A percentile compares a stretch with the other conserved stretches of the same genome.
phyloP scores from a whole-genome alignment of 2,888 invertebrate genomes.

The Agriotes lineatus region DNA sequence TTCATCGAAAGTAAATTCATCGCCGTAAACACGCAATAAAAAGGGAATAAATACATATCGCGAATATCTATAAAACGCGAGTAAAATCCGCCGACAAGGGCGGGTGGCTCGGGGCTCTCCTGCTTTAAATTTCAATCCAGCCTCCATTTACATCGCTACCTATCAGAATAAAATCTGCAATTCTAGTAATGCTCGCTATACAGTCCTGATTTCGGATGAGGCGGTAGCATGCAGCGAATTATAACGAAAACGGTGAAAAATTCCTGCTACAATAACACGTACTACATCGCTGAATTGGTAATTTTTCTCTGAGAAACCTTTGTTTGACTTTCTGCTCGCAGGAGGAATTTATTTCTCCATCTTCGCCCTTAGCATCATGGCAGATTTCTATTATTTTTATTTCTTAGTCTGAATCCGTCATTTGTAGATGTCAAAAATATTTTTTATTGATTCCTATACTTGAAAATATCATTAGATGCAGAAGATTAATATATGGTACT shows the following conservation, averaged over 20 bases:
- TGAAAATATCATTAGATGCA: too few relatives aligned
- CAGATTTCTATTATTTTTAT: too few relatives aligned
- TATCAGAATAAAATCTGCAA: constrained; percentile 4
- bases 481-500: too few relatives aligned
- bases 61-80: constrained; percentile 1
- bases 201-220: background rate
- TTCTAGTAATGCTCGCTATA: constrained; percentile 2
- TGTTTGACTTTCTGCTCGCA: background rate
- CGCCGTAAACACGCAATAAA: background rate
- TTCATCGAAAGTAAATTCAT: too few relatives aligned
- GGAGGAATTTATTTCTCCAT: too few relatives aligned
- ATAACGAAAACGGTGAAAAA: background rate
- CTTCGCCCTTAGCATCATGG: too few relatives aligned
- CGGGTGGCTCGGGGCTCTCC: constrained; percentile 3
- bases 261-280: background rate
- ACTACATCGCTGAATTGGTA: background rate
- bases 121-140: constrained; percentile 21
- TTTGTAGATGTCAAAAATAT: too few relatives aligned
- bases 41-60: background rate
- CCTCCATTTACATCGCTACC: constrained; percentile 12
- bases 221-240: constrained; percentile 1
- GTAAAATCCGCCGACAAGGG: background rate
- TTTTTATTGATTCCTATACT: too few relatives aligned
- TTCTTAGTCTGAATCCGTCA: too few relatives aligned
- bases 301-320: background rate